Evolutionary conservation across 2,888 invertebrate genomes (phyloP).

Genomic region (Didymodactylos carnosus): DNA sequence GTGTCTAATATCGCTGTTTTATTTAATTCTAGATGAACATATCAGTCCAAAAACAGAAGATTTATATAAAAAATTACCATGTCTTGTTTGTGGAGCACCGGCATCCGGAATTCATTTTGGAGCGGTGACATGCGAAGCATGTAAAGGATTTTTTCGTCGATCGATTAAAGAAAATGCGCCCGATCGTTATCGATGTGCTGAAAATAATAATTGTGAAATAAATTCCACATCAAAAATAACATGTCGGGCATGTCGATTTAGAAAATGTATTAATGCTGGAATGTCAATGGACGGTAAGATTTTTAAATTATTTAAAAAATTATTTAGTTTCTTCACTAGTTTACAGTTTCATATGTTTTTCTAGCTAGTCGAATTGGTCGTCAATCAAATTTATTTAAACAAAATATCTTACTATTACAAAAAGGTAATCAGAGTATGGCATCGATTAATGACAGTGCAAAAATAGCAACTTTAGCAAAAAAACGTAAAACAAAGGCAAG

Average conservation of each 20-base stretch:
- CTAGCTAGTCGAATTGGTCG: neutral
- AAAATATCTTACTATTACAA: neutral
- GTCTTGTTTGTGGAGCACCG: neutral
- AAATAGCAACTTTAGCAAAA: neutral
- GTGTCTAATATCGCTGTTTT: too few species aligned
- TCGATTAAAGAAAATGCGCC: neutral
- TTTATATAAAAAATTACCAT: neutral
- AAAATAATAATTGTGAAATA: neutral
- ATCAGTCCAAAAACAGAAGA: neutral
- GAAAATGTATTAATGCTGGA: neutral
- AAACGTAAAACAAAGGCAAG: neutral
- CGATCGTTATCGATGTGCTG: neutral
- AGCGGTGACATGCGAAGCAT: neutral
- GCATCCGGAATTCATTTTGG: neutral
- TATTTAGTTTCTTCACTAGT: too few species aligned
- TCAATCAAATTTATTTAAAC: neutral
- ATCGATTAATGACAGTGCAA: neutral
- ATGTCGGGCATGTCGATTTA: neutral
- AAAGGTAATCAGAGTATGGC: neutral
- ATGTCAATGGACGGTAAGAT: neutral
- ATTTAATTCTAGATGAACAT: too few species aligned
- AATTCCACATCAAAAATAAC: neutral
- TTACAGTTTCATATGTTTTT: too few species aligned
- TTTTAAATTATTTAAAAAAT: neutral
- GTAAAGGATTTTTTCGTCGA: neutral